Base-by-base conservation (phyloP, 2,888 invertebrate genomes). In the Chalcosyrphus nemorum region DNA sequence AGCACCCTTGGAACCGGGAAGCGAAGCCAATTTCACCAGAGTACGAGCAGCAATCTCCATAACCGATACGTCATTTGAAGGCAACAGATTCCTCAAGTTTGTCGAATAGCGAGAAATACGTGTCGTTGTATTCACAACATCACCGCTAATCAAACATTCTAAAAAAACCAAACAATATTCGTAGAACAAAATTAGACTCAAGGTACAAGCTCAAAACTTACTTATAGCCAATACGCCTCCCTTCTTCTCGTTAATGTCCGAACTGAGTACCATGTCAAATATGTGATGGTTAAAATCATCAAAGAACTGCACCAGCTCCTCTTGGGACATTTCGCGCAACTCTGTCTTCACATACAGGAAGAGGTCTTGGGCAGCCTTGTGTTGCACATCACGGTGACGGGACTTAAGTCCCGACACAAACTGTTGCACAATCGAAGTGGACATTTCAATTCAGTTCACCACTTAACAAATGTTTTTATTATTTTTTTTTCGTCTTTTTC, bases 31-130 rank as follows among this genome's bases (percentile, higher is more conserved):
- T 87, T 97, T 96, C 0, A 98, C 99, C 86, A 99, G 95, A 3
- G 99, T 98, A 90, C 97, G 97, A 1, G 99, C 98, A 2, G 98
- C 97, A 87, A 99, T 93, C 92, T 99, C 98, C 97, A 99, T 98
- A 0, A 99, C 97, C 13, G 95, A 95, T 0, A 96, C 95, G 93
- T 99, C 98, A 87, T 95, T 96, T 1, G 97, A 97, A 0, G 98
- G 97, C 72, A 98, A 92, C 45, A 98, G 92, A 91, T 97, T 97
- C 61, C 98, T 94, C 63, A 99, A 92, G 88, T 98, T 97, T 92
- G 98, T 98, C 0, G 97, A 97, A 92, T 98, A 99, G 87, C 98
- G 94, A 66, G 97, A 96, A 76, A 97, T 97, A 78, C 97, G 93
- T 1, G 97, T 97, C 88, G 96, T 96, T 70, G 97, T 96, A 88